A percentile compares a stretch with the other conserved stretches of the same genome.
These are phyloP conservation scores for Chaetodon trifascialis DNA, from an alignment of 2,113 vertebrate species.

Conservation along the genomic window DNA sequence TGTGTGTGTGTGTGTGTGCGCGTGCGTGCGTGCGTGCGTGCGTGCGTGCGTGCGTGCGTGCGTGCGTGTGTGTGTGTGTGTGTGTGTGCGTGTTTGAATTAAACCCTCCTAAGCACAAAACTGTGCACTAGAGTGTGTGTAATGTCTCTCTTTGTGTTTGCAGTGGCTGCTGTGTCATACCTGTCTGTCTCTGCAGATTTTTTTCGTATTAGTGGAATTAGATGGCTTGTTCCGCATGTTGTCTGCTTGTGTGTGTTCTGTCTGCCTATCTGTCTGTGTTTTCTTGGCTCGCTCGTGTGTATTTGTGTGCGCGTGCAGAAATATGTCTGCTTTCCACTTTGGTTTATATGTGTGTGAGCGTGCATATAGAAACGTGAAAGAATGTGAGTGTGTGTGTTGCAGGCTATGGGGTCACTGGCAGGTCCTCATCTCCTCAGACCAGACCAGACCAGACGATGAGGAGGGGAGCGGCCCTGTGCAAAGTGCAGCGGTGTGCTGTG, in stretches of 20 bases:
- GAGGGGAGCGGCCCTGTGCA: slow-evolving; percentile 69
- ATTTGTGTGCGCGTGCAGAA: slow-evolving; percentile 52
- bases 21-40: slow-evolving; percentile 16
- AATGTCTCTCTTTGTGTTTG: slow-evolving; percentile 62
- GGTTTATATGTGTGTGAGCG: slow-evolving; percentile 55
- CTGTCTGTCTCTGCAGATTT: slow-evolving; percentile 76
- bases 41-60: slow-evolving; percentile 24
- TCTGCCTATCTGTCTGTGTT: slow-evolving; percentile 74
- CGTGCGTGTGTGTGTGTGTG: slow-evolving; percentile 12
- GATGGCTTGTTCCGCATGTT: slow-evolving; percentile 72
- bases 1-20: slow-evolving; percentile 12
- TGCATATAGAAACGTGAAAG: slow-evolving; percentile 71
- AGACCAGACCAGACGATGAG: slow-evolving; percentile 80
- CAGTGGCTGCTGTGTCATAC: slow-evolving; percentile 68
- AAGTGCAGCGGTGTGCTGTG: slow-evolving; percentile 65
- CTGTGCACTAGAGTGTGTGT: slow-evolving; percentile 45
- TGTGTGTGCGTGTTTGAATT: slow-evolving; percentile 22
- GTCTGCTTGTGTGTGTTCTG: slow-evolving; percentile 74
- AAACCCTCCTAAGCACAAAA: slow-evolving; percentile 48
- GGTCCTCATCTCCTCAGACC: slow-evolving; percentile 80
- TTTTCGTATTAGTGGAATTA: slow-evolving; percentile 76
- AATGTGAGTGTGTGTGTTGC: slow-evolving; percentile 67
- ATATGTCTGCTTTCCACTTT: slow-evolving; percentile 50
- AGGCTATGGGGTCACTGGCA: slow-evolving; percentile 76
- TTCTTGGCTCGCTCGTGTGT: slow-evolving; percentile 61